Base-by-base conservation (phyloP, 2,113 vertebrate species). In the Limnothrissa miodon region DNA sequence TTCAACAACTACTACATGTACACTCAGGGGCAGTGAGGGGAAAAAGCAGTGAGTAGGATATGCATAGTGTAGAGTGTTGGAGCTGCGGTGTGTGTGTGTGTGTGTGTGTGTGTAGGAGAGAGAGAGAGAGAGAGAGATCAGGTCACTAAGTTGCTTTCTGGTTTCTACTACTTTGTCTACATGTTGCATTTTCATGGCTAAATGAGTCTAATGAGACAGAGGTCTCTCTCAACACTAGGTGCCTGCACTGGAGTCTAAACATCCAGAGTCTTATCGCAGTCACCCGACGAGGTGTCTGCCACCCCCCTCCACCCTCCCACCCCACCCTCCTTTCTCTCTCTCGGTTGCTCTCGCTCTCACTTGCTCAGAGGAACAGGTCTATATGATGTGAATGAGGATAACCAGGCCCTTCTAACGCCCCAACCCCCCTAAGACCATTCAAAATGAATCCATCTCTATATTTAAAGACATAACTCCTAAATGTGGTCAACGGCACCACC, bases 381-480 rank as follows among this genome's bases (percentile, higher is more conserved):
- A 82, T 87, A 82, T 80, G 79, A 88, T 89, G 81, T 80, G 81
- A 81, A 80, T 85, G 89, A 84, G 87, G 85, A 88, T 82, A 89
- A 82, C 82, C 53, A 56, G 59, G 13, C 66, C 66, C 8, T 29
- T 10, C 25, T 1, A 21, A 19, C 19, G 5, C 29, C 59, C 66
- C 19, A 56, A 81, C 84, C 91, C 80, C 85, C 74, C 53, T 82
- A 51, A 82, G 74, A 78, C 39, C 81, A 56, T 90, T 86, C 66
- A 89, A 80, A 86, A 85, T 80, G 83, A 85, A 90, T 84, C 36
- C 86, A 88, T 87, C 87, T 89, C 89, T 83, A 85, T 89, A 83
- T 84, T 88, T 86, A 85, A 88, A 90, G 79, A 45, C 74, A 44
- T 84, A 46, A 83, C 80, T 78, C 84, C 85, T 80, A 85, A 81